Base-by-base conservation (phyloP, 1,140 invertebrate species). In the Anastrepha obliqua region DNA sequence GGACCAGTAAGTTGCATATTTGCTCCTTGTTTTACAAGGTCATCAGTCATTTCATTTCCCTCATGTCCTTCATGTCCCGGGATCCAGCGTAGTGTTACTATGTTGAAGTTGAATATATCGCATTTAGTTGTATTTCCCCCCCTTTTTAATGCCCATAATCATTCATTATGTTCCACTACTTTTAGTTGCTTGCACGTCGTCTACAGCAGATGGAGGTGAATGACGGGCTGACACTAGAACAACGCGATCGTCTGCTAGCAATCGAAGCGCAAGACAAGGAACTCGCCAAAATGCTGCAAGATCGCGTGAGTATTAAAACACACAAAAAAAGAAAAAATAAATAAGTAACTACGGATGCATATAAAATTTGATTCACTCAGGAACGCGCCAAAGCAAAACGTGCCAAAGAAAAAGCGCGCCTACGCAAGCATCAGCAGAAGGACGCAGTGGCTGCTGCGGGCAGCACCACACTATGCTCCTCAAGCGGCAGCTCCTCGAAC, bases 211-310 rank as follows among this genome's bases (percentile, higher is more conserved):
- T 95, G 90, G 95, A 95, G 87, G 95, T 95, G 89, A 95, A 95
- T 15, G 94, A 95, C 87, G 94, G 95, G 89, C 94, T 92, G 47
- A 89, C 90, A 0, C 90, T 92, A 60, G 91, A 92, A 88, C 90
- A 92, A 62, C 89, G 90, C 1, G 97, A 98, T 93, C 95, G 92
- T 15, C 87, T 96, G 90, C 95, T 97, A 88, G 97, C 97, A 9
- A 98, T 98, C 85, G 98, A 99, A 94, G 97, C 97, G 5, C 98
- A 98, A 92, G 98, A 99, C 93, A 96, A 97, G 78, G 97, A 98
- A 93, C 94, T 99, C 3, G 98, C 98, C 0, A 95, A 96, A 90
- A 95, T 98, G 91, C 94, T 99, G 64, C 98, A 99, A 92, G 98
- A 98, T 91, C 96, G 97, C 91, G 97, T 95, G 90, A 90, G 88